Evolutionary conservation across 2,797 vertebrate species (phyloP).

Genomic region (Liasis olivaceus): DNA sequence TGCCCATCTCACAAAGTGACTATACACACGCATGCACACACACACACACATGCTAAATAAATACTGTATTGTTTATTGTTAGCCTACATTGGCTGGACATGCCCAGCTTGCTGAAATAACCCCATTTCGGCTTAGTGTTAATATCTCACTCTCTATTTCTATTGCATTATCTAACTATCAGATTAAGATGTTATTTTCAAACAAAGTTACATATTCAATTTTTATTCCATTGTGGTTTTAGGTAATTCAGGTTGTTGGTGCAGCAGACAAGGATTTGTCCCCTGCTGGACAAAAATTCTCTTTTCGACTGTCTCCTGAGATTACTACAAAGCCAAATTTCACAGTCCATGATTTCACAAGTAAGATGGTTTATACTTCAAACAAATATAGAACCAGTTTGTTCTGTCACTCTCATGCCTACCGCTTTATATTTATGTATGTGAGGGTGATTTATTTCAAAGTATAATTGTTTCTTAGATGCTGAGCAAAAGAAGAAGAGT

Average conservation of each 20-base stretch:
- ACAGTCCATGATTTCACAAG: conserved; percentile 95
- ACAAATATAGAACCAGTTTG: conserved; percentile 14
- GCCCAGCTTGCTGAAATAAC: neutral
- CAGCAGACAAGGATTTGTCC: conserved; percentile 89
- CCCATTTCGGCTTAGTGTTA: neutral
- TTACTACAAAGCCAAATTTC: conserved; percentile 90
- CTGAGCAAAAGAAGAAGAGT: neutral
- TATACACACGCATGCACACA: too few relatives aligned
- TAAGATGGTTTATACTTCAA: conserved; percentile 72
- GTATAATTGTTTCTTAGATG: neutral
- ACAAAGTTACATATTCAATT: conserved; percentile 38
- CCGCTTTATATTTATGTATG: neutral
- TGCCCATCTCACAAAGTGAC: too few relatives aligned
- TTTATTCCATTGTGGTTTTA: conserved; percentile 72
- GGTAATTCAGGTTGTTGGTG: conserved; percentile 91
- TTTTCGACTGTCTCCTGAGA: conserved; percentile 87
- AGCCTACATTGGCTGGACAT: neutral
- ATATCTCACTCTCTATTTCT: neutral
- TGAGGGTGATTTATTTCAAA: neutral
- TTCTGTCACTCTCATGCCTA: conserved; percentile 12
- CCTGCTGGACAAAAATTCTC: conserved; percentile 90
- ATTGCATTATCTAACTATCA: conserved; percentile 16
- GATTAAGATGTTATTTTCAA: conserved; percentile 38
- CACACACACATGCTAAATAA: neutral
- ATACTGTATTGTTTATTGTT: neutral